These are phyloP conservation scores for Botia kubotai DNA, from an alignment of 2,797 vertebrate species.

Conservation along the genomic window DNA sequence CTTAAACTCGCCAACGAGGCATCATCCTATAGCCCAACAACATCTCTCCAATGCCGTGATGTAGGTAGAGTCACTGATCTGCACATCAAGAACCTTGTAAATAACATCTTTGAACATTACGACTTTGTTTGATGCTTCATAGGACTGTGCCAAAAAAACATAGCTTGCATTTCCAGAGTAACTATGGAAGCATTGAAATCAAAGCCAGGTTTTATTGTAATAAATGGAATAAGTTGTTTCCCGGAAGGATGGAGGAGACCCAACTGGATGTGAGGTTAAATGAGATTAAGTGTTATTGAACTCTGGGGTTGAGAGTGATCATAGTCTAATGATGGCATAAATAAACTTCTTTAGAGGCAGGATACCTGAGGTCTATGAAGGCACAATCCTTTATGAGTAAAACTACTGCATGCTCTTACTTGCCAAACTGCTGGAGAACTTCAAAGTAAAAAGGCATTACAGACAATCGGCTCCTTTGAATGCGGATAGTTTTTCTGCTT, in stretches of 20 bases:
- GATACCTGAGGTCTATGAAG: conserved; percentile 39
- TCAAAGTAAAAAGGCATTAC: conserved; percentile 46
- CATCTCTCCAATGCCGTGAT: conserved; percentile 29
- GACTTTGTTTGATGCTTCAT: not conserved
- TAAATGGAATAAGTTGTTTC: conserved; percentile 8
- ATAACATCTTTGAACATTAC: conserved; percentile 33
- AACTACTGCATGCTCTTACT: conserved; percentile 51
- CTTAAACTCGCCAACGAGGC: conserved; percentile 45
- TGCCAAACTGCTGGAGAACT: conserved; percentile 49
- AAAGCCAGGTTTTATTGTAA: conserved; percentile 4
- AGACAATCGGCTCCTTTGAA: conserved; percentile 35
- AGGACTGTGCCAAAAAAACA: conserved; percentile 10
- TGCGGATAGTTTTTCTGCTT: conserved; percentile 23
- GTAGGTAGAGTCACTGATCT: conserved; percentile 24
- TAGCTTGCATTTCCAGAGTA: conserved; percentile 21
- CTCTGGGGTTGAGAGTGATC: conserved; percentile 2
- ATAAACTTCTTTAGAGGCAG: conserved; percentile 45
- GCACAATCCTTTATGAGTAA: conserved; percentile 41
- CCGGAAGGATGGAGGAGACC: not conserved
- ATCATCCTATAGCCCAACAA: conserved; percentile 49
- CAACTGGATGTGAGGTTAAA: conserved; percentile 20
- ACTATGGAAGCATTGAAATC: conserved; percentile 12
- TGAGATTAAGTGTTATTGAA: conserved; percentile 16
- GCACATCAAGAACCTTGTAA: conserved; percentile 36
- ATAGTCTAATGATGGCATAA: conserved; percentile 39